Base-by-base conservation (phyloP, 2,888 invertebrate species). In the Brachylomia viminalis region DNA sequence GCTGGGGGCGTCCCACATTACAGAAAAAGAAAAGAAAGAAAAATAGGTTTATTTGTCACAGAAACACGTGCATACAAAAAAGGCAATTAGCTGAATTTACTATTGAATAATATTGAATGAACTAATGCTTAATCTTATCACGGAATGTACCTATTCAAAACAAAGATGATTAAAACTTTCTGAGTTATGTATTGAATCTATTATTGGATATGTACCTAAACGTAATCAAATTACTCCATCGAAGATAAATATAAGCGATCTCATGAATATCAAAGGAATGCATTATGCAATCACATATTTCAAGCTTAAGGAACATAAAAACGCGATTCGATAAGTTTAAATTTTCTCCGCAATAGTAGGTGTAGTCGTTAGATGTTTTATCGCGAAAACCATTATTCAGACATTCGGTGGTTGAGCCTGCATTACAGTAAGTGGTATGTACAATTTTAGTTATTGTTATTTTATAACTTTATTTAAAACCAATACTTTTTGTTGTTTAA, bases 361-460 rank as follows among this genome's bases (percentile, higher is more conserved):
- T 49, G 77, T 56, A 30, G 73, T 78, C 74, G 75, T 77, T 77
- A 77, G 59, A 49, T 38, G 58, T 65, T 80, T 82, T 87, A 87
- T 86, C 79, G 86, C 70, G 61, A 47, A 75, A 75, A 72, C 52
- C 54, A 71, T 75, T 80, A 77, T 79, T 54, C n/a, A n/a, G 30
- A 64, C 65, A 59, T 72, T 75, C 61, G 61, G 69, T 74, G 62
- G 42, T 33, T 59, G 47, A 47, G 33, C 6, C 45, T 72, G 38
- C 54, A 27, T 49, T 52, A 27, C 65, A 45, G 59, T 33, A 33
- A 17, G 45, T 71, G 83, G 85, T 83, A 70, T 54, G 84, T 85
- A 59, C 3, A 30, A 67, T 56, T 62, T n/a, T 6, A 27, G 49
- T 45, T 59, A 56, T 58, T 70, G 27, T 52, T 65, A 20, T 66